phyloP scores from a whole-genome alignment of 2,888 invertebrate species.

The Ichneumoninae sp. region DNA sequence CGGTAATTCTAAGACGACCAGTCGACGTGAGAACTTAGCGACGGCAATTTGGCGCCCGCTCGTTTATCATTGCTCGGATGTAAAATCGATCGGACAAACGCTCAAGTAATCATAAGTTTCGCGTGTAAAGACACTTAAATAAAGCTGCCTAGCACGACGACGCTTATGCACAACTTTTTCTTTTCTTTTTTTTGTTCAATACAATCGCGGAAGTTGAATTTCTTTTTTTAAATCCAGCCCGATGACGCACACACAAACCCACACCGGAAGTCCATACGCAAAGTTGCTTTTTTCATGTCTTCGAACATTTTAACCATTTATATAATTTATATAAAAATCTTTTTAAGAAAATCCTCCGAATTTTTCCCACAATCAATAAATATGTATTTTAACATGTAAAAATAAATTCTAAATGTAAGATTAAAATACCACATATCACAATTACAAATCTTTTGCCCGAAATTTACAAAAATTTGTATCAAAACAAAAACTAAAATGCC shows the following conservation, averaged over 20 bases:
- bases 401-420: too few species aligned
- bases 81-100: slow-evolving; percentile 68
- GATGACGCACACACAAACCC: background rate
- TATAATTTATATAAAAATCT: too few species aligned
- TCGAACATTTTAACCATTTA: too few species aligned
- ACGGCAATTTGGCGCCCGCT: slow-evolving; percentile 28
- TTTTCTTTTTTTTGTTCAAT: background rate
- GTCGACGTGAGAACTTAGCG: background rate
- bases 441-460: too few species aligned
- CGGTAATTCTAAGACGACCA: background rate
- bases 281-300: too few species aligned
- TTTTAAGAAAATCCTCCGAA: too few species aligned
- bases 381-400: too few species aligned
- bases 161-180: background rate
- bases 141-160: slow-evolving; percentile 1
- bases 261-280: background rate
- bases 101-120: slow-evolving; percentile 44
- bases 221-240: slow-evolving; percentile 5
- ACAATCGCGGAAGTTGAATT: background rate
- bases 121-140: slow-evolving; percentile 39
- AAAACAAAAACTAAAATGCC: too few species aligned
- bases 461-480: too few species aligned
- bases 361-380: too few species aligned
- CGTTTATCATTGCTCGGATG: slow-evolving; percentile 27
- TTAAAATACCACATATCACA: too few species aligned